These are phyloP conservation scores for Augiades crinisus DNA, from an alignment of 2,888 invertebrate species.

Conservation along the genomic window DNA sequence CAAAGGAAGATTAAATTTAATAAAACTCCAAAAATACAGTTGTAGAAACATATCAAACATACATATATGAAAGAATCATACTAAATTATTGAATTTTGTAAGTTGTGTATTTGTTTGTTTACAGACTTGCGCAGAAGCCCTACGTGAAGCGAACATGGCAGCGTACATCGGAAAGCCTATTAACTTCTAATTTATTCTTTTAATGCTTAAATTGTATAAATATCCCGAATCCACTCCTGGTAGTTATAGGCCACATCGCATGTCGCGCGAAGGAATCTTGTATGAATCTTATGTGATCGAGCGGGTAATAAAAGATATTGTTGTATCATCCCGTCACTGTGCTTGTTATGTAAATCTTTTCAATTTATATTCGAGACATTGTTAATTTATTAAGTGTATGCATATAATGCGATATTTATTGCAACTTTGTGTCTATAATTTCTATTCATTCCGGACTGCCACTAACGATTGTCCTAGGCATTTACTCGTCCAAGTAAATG, in stretches of 20 bases:
- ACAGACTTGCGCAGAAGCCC: constrained; percentile 98
- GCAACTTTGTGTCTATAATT: constrained; percentile 30
- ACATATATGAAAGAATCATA: too few species aligned
- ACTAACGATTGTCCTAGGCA: constrained; percentile 38
- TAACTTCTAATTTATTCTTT: constrained; percentile 88
- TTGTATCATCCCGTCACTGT: constrained; percentile 18
- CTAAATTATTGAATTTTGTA: too few species aligned
- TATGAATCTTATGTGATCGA: constrained; percentile 66
- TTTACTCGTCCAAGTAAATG: constrained; percentile 57
- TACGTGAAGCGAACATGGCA: constrained; percentile 97
- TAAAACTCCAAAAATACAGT: too few species aligned
- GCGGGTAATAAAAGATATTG: constrained; percentile 34
- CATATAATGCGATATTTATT: constrained; percentile 18
- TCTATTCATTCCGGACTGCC: constrained; percentile 48
- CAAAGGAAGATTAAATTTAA: too few species aligned
- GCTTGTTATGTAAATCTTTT: constrained; percentile 24
- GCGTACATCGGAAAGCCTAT: constrained; percentile 98
- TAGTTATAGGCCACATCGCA: constrained; percentile 37
- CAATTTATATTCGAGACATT: constrained; percentile 11
- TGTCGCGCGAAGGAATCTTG: constrained; percentile 57
- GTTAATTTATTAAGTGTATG: constrained; percentile 21
- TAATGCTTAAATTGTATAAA: constrained; percentile 37
- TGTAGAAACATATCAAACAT: too few species aligned
- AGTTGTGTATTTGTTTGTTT: constrained; percentile 52
- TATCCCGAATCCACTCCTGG: constrained; percentile 41